Evolutionary conservation across 1,140 invertebrate species (phyloP).

Genomic region (Brachionus rotundiformis): DNA sequence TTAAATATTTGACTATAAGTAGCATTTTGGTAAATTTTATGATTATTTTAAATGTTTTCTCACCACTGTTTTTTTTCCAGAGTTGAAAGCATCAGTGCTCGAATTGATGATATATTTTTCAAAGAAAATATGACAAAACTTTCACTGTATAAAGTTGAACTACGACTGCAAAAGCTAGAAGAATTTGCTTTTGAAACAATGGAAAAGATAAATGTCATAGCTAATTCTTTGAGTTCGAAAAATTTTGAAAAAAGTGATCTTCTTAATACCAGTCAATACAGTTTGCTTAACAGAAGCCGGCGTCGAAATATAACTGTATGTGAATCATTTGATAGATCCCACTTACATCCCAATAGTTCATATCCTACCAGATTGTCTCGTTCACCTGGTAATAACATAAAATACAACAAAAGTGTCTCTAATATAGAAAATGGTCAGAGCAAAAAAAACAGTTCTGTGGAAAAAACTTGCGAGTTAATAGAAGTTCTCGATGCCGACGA

Average conservation of each 20-base stretch:
- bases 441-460: neutral
- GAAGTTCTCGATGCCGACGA: neutral
- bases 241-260: neutral
- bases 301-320: neutral
- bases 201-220: slow-evolving; percentile 1
- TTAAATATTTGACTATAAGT: too few relatives aligned
- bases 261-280: slow-evolving; percentile 6
- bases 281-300: neutral
- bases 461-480: neutral
- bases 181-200: slow-evolving; percentile 48
- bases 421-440: slow-evolving; percentile 4
- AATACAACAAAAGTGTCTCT: neutral
- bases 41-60: too few relatives aligned
- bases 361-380: neutral
- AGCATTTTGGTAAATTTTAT: slow-evolving; percentile 6
- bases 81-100: slow-evolving; percentile 37
- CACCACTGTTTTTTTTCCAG: neutral
- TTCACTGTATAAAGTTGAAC: slow-evolving; percentile 45
- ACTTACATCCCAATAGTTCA: neutral
- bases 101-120: slow-evolving; percentile 52
- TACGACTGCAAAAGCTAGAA: slow-evolving; percentile 35
- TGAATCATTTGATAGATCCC: neutral
- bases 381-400: neutral
- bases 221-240: neutral
- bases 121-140: slow-evolving; percentile 48